phyloP scores from a whole-genome alignment of 1,140 invertebrate species.

The Brachionus rubens region DNA sequence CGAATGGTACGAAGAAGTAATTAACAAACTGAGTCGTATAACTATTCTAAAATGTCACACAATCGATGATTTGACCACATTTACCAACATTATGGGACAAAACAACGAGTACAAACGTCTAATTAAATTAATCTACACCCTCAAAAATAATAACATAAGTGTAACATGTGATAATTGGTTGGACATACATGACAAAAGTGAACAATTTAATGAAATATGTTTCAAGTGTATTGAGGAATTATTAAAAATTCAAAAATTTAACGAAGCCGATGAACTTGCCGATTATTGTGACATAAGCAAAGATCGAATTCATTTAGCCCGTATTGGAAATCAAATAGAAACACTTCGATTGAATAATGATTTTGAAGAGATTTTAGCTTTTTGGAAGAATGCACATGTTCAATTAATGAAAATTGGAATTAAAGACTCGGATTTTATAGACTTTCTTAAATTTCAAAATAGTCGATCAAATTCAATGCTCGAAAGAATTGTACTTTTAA shows the following conservation, averaged over 20 bases:
- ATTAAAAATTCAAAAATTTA: conserved; percentile 32
- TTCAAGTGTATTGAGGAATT: conserved; percentile 30
- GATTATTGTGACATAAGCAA: conserved; percentile 38
- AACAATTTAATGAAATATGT: conserved; percentile 35
- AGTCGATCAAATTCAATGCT: not conserved
- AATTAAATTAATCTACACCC: conserved; percentile 23
- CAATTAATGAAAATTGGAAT: conserved; percentile 39
- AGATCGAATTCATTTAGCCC: conserved; percentile 39
- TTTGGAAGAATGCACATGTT: conserved; percentile 43
- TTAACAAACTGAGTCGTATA: conserved; percentile 26
- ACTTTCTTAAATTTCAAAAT: conserved; percentile 45
- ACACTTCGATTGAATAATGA: conserved; percentile 13
- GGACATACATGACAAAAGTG: conserved; percentile 32
- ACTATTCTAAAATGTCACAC: conserved; percentile 24
- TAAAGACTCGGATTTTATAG: conserved; percentile 43
- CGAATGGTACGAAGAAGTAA: conserved; percentile 43
- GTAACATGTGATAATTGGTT: conserved; percentile 35
- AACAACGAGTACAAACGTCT: conserved; percentile 5
- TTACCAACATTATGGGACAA: not conserved
- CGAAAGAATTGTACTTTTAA: conserved; percentile 36
- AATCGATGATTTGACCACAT: conserved; percentile 20
- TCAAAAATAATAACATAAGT: conserved; percentile 32
- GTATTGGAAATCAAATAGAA: conserved; percentile 35
- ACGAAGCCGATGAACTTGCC: conserved; percentile 22
- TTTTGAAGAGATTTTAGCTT: conserved; percentile 43